These are phyloP conservation scores for Polymixis flavicincta DNA, from an alignment of 2,888 invertebrate species.

Conservation along the genomic window DNA sequence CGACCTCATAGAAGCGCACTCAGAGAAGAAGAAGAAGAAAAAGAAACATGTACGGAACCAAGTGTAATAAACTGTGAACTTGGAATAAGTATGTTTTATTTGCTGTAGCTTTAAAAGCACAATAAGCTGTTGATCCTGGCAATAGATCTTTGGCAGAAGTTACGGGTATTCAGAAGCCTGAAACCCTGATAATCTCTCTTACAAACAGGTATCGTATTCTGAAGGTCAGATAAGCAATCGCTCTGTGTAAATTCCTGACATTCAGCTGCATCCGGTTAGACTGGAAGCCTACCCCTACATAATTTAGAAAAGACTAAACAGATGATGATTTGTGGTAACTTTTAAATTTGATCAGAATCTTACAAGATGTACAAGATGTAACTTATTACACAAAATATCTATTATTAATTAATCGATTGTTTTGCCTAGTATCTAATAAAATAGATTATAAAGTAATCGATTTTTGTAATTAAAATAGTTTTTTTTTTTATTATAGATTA, in stretches of 20 bases:
- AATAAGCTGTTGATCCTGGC: background rate
- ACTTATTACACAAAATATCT: too few relatives aligned
- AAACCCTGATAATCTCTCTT: too few relatives aligned
- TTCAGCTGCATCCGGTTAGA: background rate
- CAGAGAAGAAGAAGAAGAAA: constrained; percentile 86
- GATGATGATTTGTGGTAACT: background rate
- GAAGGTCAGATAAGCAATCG: too few relatives aligned
- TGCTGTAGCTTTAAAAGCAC: background rate
- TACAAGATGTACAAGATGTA: background rate
- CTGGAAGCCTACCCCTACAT: background rate
- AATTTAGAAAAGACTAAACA: too few relatives aligned
- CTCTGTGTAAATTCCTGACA: background rate
- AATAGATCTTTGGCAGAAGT: background rate
- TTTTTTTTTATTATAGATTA: too few relatives aligned
- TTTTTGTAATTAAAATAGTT: too few relatives aligned
- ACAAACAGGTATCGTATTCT: background rate
- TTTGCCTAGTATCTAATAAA: too few relatives aligned
- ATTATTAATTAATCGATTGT: too few relatives aligned
- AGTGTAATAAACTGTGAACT: constrained; percentile 46
- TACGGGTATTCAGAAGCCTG: background rate
- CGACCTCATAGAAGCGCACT: constrained; percentile 84
- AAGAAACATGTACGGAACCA: constrained; percentile 84
- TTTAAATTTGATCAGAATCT: background rate
- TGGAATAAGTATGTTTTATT: constrained; percentile 16
- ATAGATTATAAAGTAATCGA: too few relatives aligned